Conservation (phyloP, 1,140 invertebrate genomes). For the Melipona quadrifasciata region DNA sequence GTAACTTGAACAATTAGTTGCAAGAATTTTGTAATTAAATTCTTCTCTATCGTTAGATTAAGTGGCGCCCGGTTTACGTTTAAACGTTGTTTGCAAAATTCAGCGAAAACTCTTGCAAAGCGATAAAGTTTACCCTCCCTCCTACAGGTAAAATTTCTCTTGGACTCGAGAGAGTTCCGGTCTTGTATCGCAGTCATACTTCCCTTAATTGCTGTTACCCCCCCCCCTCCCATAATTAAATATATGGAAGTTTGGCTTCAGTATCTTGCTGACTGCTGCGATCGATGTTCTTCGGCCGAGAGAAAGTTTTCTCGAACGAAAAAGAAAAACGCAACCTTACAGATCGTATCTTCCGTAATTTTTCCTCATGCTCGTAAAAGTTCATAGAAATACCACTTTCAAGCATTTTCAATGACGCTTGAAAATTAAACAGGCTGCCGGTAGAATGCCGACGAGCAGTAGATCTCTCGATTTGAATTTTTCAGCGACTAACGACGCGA, state of each 20-base stretch:
- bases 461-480: too few species aligned
- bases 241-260: background rate
- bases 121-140: background rate
- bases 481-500: too few species aligned
- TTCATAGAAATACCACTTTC: too few species aligned
- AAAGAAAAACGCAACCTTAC: too few species aligned
- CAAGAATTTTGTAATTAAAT: conserved; percentile 37
- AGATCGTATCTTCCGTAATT: too few species aligned
- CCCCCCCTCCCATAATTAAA: background rate
- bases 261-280: too few species aligned
- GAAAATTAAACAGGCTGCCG: too few species aligned
- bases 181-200: background rate
- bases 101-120: background rate
- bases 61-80: background rate
- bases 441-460: too few species aligned
- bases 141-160: background rate
- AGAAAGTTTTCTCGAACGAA: too few species aligned
- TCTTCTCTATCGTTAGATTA: background rate
- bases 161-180: background rate
- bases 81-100: background rate
- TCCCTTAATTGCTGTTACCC: background rate
- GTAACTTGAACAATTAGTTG: conserved; percentile 29
- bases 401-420: too few species aligned
- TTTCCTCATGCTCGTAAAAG: too few species aligned
- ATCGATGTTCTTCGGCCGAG: too few species aligned